Base-by-base conservation (phyloP, 2,113 vertebrate genomes). In the Platichthys flesus region DNA sequence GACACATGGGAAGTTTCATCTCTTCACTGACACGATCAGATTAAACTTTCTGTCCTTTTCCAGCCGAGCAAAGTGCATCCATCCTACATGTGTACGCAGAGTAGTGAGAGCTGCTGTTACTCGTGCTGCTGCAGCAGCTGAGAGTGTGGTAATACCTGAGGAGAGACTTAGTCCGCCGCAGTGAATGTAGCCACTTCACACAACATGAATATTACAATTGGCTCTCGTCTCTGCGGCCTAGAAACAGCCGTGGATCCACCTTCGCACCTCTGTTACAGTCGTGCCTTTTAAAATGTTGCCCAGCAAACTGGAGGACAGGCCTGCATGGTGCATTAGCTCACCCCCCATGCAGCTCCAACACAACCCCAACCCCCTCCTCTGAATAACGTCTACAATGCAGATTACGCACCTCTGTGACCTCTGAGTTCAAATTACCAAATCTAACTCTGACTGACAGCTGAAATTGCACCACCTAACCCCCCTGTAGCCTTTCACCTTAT, bases 141-240 rank as follows among this genome's bases (percentile, higher is more conserved):
- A 28, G 28, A 31, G 64, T 18, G 3, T 52, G 67, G n/a, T 21
- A 16, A 28, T 6, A 31, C 49, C 56, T 28, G 9, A 20, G 58
- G 40, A 51, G 58, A 56, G n/a, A 42, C 64, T 13, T 67, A 26
- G 70, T 2, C 54, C 6, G 49, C 64, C n/a, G 76, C 65, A 37
- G 74, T 40, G 28, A 72, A 81, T 67, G 78, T 56, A 54, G 67
- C 83, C 71, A 77, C 85, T 88, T 76, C 73, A 84, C 67, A 68
- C 0, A 42, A 74, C 71, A 82, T 82, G 77, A 86, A 87, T 86
- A 88, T 89, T 85, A 84, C 78, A 88, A 67, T 69, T 71, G n/a
- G 60, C 72, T 81, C 80, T 77, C 23, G 18, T 26, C 6, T 63
- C 68, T 59, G 84, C 75, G 86, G 67, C 85, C 74, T 77, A 13